Base-by-base conservation (phyloP, 1,140 invertebrate genomes). In the Drosophila setifemur region DNA sequence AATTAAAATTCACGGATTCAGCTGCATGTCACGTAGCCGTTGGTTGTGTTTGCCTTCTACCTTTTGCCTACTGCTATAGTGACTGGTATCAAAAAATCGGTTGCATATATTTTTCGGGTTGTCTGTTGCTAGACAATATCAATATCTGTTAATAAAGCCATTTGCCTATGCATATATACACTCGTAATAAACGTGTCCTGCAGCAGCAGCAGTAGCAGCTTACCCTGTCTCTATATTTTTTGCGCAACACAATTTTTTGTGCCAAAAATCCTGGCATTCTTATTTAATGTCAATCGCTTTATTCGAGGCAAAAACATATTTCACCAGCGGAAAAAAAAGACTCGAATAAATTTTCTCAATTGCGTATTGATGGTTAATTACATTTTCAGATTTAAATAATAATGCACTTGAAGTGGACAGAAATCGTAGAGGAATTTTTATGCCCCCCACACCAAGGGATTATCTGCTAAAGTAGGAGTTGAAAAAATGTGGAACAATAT, bases 1-100 rank as follows among this genome's bases (percentile, higher is more conserved):
- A 86, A 86, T 86, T 86, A 70, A 87, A 76, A 86, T 86, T 67
- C 72, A 68, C 21, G 61, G 73, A 77, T 68, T 83, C 82, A 25
- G 52, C 73, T 25, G 53, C 61, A 72, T 44, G 48, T 73, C 78
- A 82, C 78, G 69, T 77, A 74, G 49, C 21, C 21, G 49, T 37
- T 9, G 11, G 2, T 16, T 54, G 37, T 48, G 47, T 58, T 70
- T 55, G 12, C 42, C 12, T 35, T 37, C 21, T 35, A 47, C 54
- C 48, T 70, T 53, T 49, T 40, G 6, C 23, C 37, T 25, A 12
- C n/a, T n/a, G n/a, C n/a, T n/a, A n/a, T n/a, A n/a, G n/a, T n/a
- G n/a, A n/a, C n/a, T n/a, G n/a, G n/a, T n/a, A n/a, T n/a, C n/a
- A n/a, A n/a, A 16, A 29, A 77, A 50, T 50, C 63, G 74, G 67